phyloP scores from a whole-genome alignment of 2,888 invertebrate genomes.

The Hyles lineata region DNA sequence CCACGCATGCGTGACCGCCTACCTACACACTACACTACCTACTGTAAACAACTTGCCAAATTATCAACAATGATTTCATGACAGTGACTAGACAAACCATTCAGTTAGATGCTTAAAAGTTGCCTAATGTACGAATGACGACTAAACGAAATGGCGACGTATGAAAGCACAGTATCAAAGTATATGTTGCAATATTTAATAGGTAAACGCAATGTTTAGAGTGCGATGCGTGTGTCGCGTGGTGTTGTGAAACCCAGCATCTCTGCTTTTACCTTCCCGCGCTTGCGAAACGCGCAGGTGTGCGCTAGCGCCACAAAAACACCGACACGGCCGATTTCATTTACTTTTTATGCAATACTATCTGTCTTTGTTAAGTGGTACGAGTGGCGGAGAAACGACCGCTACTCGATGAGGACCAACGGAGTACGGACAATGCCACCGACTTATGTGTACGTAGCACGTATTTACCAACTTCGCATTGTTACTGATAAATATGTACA shows the following conservation, averaged over 20 bases:
- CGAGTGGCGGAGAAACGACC: slow-evolving; percentile 25
- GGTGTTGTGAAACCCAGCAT: slow-evolving; percentile 81
- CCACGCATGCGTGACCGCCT: slow-evolving; percentile 81
- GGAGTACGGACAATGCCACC: background rate
- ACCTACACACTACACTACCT: slow-evolving; percentile 47
- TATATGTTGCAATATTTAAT: slow-evolving; percentile 18
- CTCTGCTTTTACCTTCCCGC: slow-evolving; percentile 82
- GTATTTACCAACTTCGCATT: background rate
- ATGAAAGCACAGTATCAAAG: background rate
- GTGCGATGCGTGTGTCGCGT: slow-evolving; percentile 54
- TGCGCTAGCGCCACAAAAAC: slow-evolving; percentile 79
- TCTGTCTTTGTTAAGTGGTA: slow-evolving; percentile 49
- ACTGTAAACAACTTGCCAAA: background rate
- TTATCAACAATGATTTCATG: background rate
- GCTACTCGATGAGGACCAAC: slow-evolving; percentile 22
- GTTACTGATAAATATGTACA: background rate
- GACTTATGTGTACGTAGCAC: background rate
- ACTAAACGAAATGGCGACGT: background rate
- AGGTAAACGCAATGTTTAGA: slow-evolving; percentile 27
- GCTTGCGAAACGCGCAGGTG: slow-evolving; percentile 86
- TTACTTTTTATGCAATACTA: slow-evolving; percentile 80
- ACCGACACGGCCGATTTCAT: slow-evolving; percentile 77
- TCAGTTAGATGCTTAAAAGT: background rate
- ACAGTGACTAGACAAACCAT: background rate
- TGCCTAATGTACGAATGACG: background rate